Evolutionary conservation across 2,113 vertebrate genomes (phyloP), one percentile per base, ranked within the genome.

Genomic region (Tinamus guttatus): DNA sequence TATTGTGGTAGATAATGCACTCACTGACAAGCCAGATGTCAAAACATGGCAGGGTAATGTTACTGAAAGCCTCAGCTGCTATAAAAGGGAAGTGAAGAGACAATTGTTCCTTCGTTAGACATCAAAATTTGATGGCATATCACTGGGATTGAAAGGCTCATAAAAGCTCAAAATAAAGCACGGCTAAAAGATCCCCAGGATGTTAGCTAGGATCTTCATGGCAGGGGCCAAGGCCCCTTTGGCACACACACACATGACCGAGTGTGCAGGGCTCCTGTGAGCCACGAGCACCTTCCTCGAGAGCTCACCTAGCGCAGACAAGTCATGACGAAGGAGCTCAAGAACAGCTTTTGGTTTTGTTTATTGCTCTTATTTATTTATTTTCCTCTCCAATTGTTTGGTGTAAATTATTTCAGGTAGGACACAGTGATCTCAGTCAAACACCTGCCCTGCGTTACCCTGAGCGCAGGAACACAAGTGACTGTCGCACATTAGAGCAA

Each of bases 31-130:
- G 94, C 63, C 92, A 93, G 92, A 93, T 96, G 96, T 96, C 95
- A 97, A 96, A 97, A 95, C 94, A 95, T 8, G 36, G 92, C 93
- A 94, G 83, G 90, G 28, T 94, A 90, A 96, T 13, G 85, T 79
- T 86, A 75, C 94, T 89, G 95, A 96, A 96, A 96, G 93, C 79
- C 81, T 85, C 75, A 36, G 59, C 83, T 94, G 95, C 92, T 89
- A n/a, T n/a, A 25, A 94, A 88, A 84, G 90, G 69, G 62, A 90
- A 65, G 85, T 1, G 14, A 91, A 69, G 74, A 88, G 76, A 94
- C 8, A 4, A 96, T 81, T 88, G 86, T 86, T 95, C 77, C 85
- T 93, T 94, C 18, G 0, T 93, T 85, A 96, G 93, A 64, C 80
- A 86, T 94, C 93, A 89, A 84, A 94, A 79, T 86, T 87, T 90